Conservation (phyloP, 2,113 vertebrate species). For the Hydrolagus affinis region DNA sequence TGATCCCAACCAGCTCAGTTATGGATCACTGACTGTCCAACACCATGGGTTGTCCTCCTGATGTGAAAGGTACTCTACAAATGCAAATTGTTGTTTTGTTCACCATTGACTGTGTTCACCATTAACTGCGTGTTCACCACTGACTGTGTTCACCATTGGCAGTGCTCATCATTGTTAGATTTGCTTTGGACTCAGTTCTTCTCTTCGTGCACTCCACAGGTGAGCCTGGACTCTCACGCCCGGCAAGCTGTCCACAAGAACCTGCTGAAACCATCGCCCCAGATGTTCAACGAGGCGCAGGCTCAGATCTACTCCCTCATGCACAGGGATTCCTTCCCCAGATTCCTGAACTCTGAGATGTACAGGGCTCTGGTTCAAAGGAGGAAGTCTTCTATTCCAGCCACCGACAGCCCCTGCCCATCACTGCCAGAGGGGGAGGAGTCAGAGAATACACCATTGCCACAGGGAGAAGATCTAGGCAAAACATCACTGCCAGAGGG, state of each 20-base stretch:
- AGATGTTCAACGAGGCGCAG: constrained; percentile 75
- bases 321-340: constrained; percentile 78
- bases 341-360: constrained; percentile 76
- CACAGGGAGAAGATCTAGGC: no score
- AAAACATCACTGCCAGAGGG: no score
- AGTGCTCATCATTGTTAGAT: neutral
- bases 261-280: constrained; percentile 63
- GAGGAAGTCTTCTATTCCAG: constrained; percentile 58
- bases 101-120: neutral
- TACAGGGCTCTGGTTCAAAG: constrained; percentile 69
- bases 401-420: constrained; percentile 49
- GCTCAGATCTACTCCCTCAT: constrained; percentile 74
- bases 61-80: no score
- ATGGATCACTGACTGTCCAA: no score
- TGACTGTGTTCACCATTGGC: neutral
- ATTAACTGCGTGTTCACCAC: neutral
- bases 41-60: no score
- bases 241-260: constrained; percentile 75
- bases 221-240: constrained; percentile 74
- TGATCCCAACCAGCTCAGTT: neutral
- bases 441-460: no score
- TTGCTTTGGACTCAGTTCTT: neutral
- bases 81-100: neutral
- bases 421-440: neutral
- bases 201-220: constrained; percentile 55